Evolutionary conservation across 1,140 invertebrate species (phyloP).

Genomic region (Diorhabda carinulata): DNA sequence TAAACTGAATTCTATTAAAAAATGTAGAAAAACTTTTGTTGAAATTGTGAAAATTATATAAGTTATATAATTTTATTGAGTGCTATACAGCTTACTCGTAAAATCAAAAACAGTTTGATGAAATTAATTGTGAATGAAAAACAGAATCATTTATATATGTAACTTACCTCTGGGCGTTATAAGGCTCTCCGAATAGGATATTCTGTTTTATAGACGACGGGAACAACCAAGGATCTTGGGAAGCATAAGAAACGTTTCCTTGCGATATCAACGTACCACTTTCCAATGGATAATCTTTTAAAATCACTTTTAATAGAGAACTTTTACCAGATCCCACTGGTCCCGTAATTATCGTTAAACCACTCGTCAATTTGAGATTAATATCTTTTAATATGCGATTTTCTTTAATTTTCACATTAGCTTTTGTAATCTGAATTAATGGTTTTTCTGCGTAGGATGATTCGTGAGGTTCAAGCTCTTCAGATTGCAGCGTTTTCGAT

Average conservation of each 20-base stretch:
- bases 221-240: slow-evolving; percentile 76
- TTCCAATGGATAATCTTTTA: slow-evolving; percentile 64
- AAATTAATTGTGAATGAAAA: too few species aligned
- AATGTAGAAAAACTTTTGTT: too few species aligned
- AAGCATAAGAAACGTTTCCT: slow-evolving; percentile 71
- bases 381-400: slow-evolving; percentile 58
- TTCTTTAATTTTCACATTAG: slow-evolving; percentile 13
- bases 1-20: too few species aligned
- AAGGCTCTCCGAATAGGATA: slow-evolving; percentile 57
- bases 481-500: slow-evolving; percentile 19
- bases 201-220: slow-evolving; percentile 59
- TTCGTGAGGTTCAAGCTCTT: slow-evolving; percentile 28
- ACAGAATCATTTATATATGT: background rate
- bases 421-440: slow-evolving; percentile 15
- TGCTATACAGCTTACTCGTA: too few species aligned
- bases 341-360: slow-evolving; percentile 68
- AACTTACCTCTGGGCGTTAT: slow-evolving; percentile 54
- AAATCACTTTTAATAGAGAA: slow-evolving; percentile 63
- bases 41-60: too few species aligned
- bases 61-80: too few species aligned
- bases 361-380: slow-evolving; percentile 53
- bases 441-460: slow-evolving; percentile 17
- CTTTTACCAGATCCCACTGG: slow-evolving; percentile 80
- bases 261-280: slow-evolving; percentile 58
- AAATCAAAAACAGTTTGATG: too few species aligned